phyloP scores from a whole-genome alignment of 1,140 invertebrate species.

The Bombus superbus region DNA sequence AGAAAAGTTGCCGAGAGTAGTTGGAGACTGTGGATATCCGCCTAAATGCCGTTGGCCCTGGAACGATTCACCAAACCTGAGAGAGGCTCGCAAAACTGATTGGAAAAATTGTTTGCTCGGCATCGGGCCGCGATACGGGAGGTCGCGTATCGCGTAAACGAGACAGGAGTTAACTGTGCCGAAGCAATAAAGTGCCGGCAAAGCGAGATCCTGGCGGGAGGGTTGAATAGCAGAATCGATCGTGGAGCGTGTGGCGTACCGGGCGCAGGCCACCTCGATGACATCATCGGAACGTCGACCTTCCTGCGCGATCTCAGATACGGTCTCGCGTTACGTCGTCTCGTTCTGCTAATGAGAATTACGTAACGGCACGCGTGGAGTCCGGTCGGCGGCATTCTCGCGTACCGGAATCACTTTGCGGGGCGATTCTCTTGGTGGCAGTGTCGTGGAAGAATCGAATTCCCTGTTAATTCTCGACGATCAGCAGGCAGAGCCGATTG shows the following conservation, averaged over 20 bases:
- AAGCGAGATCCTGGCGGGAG: conserved; percentile 2
- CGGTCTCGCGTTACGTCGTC: conserved; percentile 36
- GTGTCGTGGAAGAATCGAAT: background rate
- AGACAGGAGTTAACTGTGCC: conserved; percentile 25
- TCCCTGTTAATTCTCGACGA: background rate
- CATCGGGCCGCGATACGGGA: too few species aligned
- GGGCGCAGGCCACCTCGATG: background rate
- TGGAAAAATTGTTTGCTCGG: background rate
- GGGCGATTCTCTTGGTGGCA: background rate
- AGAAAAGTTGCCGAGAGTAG: background rate
- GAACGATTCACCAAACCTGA: background rate
- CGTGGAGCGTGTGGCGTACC: background rate
- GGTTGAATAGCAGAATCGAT: conserved; percentile 32
- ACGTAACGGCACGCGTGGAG: conserved; percentile 30
- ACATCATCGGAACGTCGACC: conserved; percentile 55
- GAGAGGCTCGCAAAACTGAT: background rate
- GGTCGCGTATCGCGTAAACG: background rate
- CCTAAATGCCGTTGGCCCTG: background rate
- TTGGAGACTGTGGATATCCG: background rate
- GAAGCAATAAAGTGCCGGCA: conserved; percentile 13
- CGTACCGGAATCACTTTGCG: background rate
- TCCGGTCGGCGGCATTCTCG: conserved; percentile 14
- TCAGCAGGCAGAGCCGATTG: background rate
- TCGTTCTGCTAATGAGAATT: conserved; percentile 53
- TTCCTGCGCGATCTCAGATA: conserved; percentile 19